Percentiles rank a stretch among this genome's conserved stretches.
These are phyloP conservation scores for Helicorthomorpha holstii DNA, from an alignment of 1,140 invertebrate species.

Conservation along the genomic window DNA sequence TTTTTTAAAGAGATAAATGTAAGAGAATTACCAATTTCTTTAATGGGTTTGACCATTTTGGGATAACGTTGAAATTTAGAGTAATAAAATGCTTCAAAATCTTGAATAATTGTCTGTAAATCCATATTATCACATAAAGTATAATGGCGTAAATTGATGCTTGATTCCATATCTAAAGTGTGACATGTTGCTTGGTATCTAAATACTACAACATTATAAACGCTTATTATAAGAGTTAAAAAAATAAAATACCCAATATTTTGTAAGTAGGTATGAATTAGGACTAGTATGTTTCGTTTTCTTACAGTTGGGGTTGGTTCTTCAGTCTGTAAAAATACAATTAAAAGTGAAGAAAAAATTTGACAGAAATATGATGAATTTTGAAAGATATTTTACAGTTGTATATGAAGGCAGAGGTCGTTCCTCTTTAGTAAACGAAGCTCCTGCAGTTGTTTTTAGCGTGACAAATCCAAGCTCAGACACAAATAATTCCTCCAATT, in stretches of 20 bases:
- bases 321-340: conserved; percentile 14
- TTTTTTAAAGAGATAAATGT: neutral
- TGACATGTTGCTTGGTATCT: conserved; percentile 35
- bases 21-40: neutral
- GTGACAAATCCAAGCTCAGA: neutral
- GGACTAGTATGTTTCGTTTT: conserved; percentile 53
- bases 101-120: conserved; percentile 64
- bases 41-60: conserved; percentile 43
- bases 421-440: neutral
- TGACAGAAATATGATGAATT: neutral
- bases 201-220: neutral
- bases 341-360: neutral
- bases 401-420: neutral
- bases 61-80: conserved; percentile 72
- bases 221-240: conserved; percentile 1
- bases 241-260: conserved; percentile 40
- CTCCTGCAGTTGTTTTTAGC: neutral
- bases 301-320: conserved; percentile 38
- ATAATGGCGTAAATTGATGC: conserved; percentile 42
- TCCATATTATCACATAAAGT: conserved; percentile 81
- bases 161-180: conserved; percentile 40
- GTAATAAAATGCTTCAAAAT: conserved; percentile 73
- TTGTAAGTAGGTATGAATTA: conserved; percentile 54
- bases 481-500: neutral
- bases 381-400: neutral